Base-by-base conservation (phyloP, 1,140 invertebrate species). In the Zaprionus lachaisei region DNA sequence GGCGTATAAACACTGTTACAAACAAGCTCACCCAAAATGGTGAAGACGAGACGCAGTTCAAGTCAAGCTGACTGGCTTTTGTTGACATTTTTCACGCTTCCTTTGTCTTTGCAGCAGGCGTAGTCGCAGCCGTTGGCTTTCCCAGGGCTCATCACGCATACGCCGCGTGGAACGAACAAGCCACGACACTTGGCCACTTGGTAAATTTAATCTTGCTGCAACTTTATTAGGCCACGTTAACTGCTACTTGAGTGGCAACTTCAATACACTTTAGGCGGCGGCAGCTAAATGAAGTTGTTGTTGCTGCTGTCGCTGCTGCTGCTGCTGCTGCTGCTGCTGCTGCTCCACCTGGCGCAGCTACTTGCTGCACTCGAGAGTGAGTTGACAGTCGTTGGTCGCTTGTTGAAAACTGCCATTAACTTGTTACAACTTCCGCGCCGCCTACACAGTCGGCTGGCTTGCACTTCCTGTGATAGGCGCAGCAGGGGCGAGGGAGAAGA, bases 201-300 rank as follows among this genome's bases (percentile, higher is more conserved):
- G 44, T 24, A 64, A 76, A 72, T 72, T 72, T 71, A 84, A 80
- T 79, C 71, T 71, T 17, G 54, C 65, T 65, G 73, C 85, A 89
- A 89, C 84, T 89, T 89, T 90, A 90, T 89, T 89, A 89, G 85
- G 83, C 84, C 82, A 89, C 81, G 85, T 90, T 83, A 87, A 84
- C 85, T 81, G 84, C 85, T 72, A 84, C 85, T 90, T 84, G 81
- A 87, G 83, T 80, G 81, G 64, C 83, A 87, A 87, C 83, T 87
- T 89, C 72, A 89, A 84, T 89, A 72, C 84, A 89, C 84, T 87
- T 80, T 63, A 71, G 66, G 61, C 67, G 68, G 67, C 72, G 78
- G 56, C 37, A 14, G 7, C 76, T 63, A 79, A 72, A 79, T 84
- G 67, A 68, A 67, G 75, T 41, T 65, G 63, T 69, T 74, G 68